These are phyloP conservation scores for Diarsia brunnea DNA, from an alignment of 2,888 invertebrate genomes.

Conservation along the genomic window DNA sequence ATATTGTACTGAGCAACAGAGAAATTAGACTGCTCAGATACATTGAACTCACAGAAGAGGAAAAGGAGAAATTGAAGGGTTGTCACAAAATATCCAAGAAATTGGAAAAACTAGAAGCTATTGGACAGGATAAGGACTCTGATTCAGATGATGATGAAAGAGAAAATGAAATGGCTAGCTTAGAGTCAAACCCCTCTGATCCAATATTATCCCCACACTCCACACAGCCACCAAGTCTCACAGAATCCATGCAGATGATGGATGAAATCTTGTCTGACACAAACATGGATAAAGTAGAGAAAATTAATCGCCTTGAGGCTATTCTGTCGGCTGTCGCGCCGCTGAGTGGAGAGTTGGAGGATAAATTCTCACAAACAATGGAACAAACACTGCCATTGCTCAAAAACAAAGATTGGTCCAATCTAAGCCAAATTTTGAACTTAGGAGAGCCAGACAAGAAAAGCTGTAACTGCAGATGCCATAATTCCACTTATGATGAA, in stretches of 20 bases:
- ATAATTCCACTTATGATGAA: slow-evolving; percentile 85
- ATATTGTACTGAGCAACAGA: slow-evolving; percentile 97
- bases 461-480: slow-evolving; percentile 91
- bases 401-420: slow-evolving; percentile 90
- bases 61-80: slow-evolving; percentile 97
- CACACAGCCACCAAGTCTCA: slow-evolving; percentile 95
- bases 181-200: slow-evolving; percentile 95
- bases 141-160: slow-evolving; percentile 94
- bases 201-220: slow-evolving; percentile 94
- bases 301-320: slow-evolving; percentile 96
- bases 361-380: slow-evolving; percentile 89
- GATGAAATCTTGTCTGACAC: slow-evolving; percentile 96
- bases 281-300: slow-evolving; percentile 95
- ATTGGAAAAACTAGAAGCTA: slow-evolving; percentile 96
- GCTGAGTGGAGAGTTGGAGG: slow-evolving; percentile 91
- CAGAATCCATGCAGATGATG: slow-evolving; percentile 97
- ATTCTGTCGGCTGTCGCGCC: slow-evolving; percentile 95
- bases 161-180: slow-evolving; percentile 94
- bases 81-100: slow-evolving; percentile 98
- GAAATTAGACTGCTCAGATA: slow-evolving; percentile 97
- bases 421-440: slow-evolving; percentile 88
- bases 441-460: slow-evolving; percentile 85
- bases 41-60: slow-evolving; percentile 97
- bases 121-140: slow-evolving; percentile 94
- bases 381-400: slow-evolving; percentile 89